Evolutionary conservation across 2,797 vertebrate species (phyloP).

Genomic region (Gymnothorax reevesii): DNA sequence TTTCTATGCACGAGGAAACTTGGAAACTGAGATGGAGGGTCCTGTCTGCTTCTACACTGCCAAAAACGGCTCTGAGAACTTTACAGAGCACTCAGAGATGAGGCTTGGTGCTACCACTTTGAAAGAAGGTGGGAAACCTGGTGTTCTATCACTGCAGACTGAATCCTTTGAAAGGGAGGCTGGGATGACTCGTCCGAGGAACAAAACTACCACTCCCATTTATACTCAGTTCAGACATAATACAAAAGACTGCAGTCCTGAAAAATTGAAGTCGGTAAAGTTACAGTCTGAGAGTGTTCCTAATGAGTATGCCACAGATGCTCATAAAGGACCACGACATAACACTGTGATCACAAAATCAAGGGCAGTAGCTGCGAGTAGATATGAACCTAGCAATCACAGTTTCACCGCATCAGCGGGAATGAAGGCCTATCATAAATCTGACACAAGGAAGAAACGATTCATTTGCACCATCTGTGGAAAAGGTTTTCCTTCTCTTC

Average conservation of each 20-base stretch:
- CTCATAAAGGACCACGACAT: slow-evolving; percentile 28
- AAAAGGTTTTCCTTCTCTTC: slow-evolving; percentile 65
- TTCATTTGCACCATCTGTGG: slow-evolving; percentile 69
- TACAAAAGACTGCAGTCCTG: slow-evolving; percentile 40
- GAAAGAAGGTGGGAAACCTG: slow-evolving; percentile 10
- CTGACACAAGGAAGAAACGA: slow-evolving; percentile 50
- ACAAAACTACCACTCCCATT: slow-evolving; percentile 32
- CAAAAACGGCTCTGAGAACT: slow-evolving; percentile 6
- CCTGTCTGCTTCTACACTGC: slow-evolving; percentile 45
- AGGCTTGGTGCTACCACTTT: background rate
- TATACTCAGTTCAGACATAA: slow-evolving; percentile 31
- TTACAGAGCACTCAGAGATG: background rate
- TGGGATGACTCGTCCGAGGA: slow-evolving; percentile 26
- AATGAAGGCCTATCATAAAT: background rate
- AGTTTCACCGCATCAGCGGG: slow-evolving; percentile 2
- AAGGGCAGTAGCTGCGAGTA: background rate
- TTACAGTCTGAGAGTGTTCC: background rate
- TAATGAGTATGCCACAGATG: background rate
- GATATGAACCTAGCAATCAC: slow-evolving; percentile 39
- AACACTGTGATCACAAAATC: background rate
- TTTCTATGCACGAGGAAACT: slow-evolving; percentile 40
- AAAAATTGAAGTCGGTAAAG: background rate
- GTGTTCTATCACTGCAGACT: slow-evolving; percentile 4
- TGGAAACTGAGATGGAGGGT: slow-evolving; percentile 31
- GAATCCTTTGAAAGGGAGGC: background rate